Base-by-base conservation (phyloP, 2,888 invertebrate genomes). In the Ophion ventricosus region DNA sequence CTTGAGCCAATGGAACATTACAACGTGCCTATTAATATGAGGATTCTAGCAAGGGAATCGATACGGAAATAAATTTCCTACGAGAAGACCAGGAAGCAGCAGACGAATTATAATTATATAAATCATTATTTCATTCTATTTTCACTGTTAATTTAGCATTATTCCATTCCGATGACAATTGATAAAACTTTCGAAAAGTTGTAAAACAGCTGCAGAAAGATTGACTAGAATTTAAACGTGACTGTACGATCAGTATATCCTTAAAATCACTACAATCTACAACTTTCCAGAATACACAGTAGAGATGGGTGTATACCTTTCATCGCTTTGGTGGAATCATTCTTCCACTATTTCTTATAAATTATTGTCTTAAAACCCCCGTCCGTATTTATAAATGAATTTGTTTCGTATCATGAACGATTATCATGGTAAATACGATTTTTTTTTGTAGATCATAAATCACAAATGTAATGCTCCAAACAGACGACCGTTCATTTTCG, bases 211-310 rank as follows among this genome's bases (percentile, higher is more conserved):
- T 23, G 40, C 23, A n/a, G 14, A 67, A 23, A 67, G 23, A 67
- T 49, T 67, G 3, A 17, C 49, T 20, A 67, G 5, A 1, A 23
- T 67, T 69, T 26, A 26, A 26, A 26, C n/a, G 25, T 69, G 25
- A 49, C 11, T 69, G 2, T n/a, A 29, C 54, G n/a, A 17, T 26
- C 3, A 54, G 26, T 69, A 56, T 26, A 20, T 69, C 25, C 11
- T 54, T 26, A 29, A 56, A 17, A 17, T 29, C 11, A 14, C 20
- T 23, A 40, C 72, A 25, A 26, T 72, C 23, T 23, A 40, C 40
- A 40, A 40, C 14, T 23, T 23, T 72, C 35, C 35, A 11, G n/a
- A 57, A 40, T 72, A 23, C 72, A 72, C 54, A 56, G 26, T 14
- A 25, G 67, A 17, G 25, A 25, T 49, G 67, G 43, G 43, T 43